These are phyloP conservation scores for Caenorhabditis sp. DNA, from an alignment of 2,888 invertebrate genomes.

Conservation along the genomic window DNA sequence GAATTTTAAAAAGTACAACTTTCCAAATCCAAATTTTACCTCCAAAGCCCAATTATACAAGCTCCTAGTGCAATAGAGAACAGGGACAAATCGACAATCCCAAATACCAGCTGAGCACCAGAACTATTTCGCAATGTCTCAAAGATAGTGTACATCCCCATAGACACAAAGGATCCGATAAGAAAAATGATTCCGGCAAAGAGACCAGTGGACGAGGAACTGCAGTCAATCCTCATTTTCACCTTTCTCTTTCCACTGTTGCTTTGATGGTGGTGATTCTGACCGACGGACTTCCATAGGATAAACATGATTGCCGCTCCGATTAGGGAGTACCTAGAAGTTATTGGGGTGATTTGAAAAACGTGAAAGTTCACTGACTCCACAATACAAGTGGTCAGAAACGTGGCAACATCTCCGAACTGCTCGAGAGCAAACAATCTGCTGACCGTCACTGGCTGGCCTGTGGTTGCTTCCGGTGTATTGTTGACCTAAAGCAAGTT, in stretches of 20 bases:
- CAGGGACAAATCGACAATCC: slow-evolving; percentile 78
- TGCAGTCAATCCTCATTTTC: slow-evolving; percentile 81
- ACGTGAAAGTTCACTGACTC: slow-evolving; percentile 61
- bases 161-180: slow-evolving; percentile 78
- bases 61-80: slow-evolving; percentile 77
- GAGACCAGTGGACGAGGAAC: slow-evolving; percentile 80
- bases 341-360: not conserved
- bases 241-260: slow-evolving; percentile 72
- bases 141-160: slow-evolving; percentile 81
- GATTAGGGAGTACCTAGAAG: slow-evolving; percentile 75
- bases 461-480: slow-evolving; percentile 38
- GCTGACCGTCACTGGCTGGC: slow-evolving; percentile 43
- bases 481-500: slow-evolving; percentile 43
- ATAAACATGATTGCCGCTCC: slow-evolving; percentile 82
- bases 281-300: slow-evolving; percentile 80
- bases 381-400: slow-evolving; percentile 80
- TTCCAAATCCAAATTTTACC: slow-evolving; percentile 66
- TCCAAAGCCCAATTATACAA: slow-evolving; percentile 77
- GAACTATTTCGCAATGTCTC: slow-evolving; percentile 69
- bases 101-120: slow-evolving; percentile 77
- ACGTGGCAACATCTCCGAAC: slow-evolving; percentile 81
- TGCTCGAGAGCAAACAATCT: slow-evolving; percentile 76
- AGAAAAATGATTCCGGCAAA: slow-evolving; percentile 81
- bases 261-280: slow-evolving; percentile 51
- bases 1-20: slow-evolving; percentile 5